Conservation (phyloP, 2,113 vertebrate species). For the Taxidea taxus region DNA sequence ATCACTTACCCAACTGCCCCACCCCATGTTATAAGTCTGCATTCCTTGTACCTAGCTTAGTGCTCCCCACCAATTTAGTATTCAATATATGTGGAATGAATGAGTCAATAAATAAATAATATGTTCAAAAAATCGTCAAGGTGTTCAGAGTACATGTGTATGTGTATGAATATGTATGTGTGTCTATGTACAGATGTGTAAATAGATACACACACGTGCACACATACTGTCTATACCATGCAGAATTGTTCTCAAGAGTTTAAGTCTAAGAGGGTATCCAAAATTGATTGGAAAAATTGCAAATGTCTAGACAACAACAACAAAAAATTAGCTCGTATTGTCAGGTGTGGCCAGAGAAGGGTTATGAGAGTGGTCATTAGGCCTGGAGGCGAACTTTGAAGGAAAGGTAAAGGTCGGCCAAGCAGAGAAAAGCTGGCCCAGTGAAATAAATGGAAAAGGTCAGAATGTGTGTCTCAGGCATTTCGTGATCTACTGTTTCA, state of each 20-base stretch:
- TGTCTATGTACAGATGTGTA: neutral
- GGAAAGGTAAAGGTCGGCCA: conserved; percentile 35
- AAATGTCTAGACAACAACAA: conserved; percentile 28
- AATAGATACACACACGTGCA: neutral
- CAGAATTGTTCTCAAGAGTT: conserved; percentile 10
- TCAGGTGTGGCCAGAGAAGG: neutral
- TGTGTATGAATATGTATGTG: neutral
- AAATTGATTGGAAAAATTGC: conserved; percentile 15
- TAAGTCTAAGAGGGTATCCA: neutral
- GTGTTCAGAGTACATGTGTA: neutral
- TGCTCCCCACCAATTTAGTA: neutral
- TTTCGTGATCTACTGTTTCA: conserved; percentile 28
- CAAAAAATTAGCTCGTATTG: conserved; percentile 10
- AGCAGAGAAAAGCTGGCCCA: conserved; percentile 37
- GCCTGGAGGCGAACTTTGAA: conserved; percentile 48
- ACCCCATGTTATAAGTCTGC: rapidly evolving
- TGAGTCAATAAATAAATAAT: neutral
- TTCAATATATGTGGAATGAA: neutral
- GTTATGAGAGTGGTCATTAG: conserved; percentile 14
- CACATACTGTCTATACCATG: neutral
- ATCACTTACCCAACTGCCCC: neutral
- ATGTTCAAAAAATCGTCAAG: neutral
- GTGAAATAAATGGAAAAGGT: conserved; percentile 56
- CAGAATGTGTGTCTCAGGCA: conserved; percentile 38
- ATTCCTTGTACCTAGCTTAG: too few relatives aligned